Evolutionary conservation across 1,140 invertebrate species (phyloP), one percentile per base, ranked within the genome.

Genomic region (Piezodorus guildinii): DNA sequence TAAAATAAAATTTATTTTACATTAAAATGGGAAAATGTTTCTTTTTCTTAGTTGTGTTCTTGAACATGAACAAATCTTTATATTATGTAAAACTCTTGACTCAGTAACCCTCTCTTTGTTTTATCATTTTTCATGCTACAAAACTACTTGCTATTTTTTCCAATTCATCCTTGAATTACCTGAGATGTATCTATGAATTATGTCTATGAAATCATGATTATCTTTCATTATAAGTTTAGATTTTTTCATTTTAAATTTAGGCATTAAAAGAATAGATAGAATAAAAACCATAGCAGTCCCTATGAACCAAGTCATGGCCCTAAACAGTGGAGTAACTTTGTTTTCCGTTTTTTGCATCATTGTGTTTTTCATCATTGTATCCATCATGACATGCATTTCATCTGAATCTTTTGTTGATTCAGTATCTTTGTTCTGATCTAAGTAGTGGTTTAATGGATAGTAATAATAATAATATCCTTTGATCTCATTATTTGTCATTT

Each of bases 281-380:
- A 75, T 71, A 64, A 76, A 75, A 70, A 77, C 74, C 9, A 77
- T 69, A 1, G 76, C 74, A 69, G 76, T 75, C 4, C 76, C 75
- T 45, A 77, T 71, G 62, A 77, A 77, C 5, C 76, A 75, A 3
- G 74, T 73, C 65, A 77, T 74, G 8, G 76, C 76, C 74, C 76
- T 74, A 65, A 77, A 76, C 10, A 77, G 62, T 5, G 76, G 76
- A 61, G 76, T 74, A 39, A 77, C 63, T 44, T 43, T 43, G 8
- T 49, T 43, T 16, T 62, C 45, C 10, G 17, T 17, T 25, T 27
- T 62, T 21, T 45, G 44, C 44, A 45, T 62, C 60, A 62, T 62
- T 8, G 14, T 25, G 15, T 56, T 56, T 15, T 56, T 56, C 52
- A 56, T 56, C 52, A 56, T 56, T 56, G 52, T 23, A 21, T 56